phyloP scores from a whole-genome alignment of 2,888 invertebrate genomes.

The Andrena chrysosceles region DNA sequence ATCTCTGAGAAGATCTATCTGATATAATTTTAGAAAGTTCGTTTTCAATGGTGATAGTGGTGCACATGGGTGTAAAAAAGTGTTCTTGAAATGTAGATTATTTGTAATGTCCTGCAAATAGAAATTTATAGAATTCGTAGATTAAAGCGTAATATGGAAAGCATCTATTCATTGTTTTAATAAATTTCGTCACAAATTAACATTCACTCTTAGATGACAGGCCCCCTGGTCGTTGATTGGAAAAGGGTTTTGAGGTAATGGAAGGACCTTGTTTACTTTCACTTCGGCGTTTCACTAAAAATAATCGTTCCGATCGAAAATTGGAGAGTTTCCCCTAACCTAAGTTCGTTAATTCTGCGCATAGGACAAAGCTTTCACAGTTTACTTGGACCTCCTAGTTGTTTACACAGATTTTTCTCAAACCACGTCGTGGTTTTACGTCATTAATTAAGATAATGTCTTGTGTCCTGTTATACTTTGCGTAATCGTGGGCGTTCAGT shows the following conservation, averaged over 20 bases:
- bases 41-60: too few relatives aligned
- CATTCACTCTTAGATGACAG: neutral
- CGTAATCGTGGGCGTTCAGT: too few relatives aligned
- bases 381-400: neutral
- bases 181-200: neutral
- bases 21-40: too few relatives aligned
- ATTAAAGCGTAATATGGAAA: neutral
- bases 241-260: neutral
- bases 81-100: neutral
- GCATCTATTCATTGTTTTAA: neutral
- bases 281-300: neutral
- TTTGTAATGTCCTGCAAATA: neutral
- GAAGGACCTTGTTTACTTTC: neutral
- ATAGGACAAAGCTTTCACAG: neutral
- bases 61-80: too few relatives aligned
- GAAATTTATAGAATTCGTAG: neutral
- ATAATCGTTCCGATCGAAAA: neutral
- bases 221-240: neutral
- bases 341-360: neutral
- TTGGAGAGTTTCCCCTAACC: neutral
- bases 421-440: neutral
- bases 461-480: too few relatives aligned
- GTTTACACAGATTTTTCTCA: neutral
- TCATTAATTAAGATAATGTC: too few relatives aligned
- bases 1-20: too few relatives aligned